Base-by-base conservation (phyloP, 2,113 vertebrate species). In the Cheilinus undulatus region DNA sequence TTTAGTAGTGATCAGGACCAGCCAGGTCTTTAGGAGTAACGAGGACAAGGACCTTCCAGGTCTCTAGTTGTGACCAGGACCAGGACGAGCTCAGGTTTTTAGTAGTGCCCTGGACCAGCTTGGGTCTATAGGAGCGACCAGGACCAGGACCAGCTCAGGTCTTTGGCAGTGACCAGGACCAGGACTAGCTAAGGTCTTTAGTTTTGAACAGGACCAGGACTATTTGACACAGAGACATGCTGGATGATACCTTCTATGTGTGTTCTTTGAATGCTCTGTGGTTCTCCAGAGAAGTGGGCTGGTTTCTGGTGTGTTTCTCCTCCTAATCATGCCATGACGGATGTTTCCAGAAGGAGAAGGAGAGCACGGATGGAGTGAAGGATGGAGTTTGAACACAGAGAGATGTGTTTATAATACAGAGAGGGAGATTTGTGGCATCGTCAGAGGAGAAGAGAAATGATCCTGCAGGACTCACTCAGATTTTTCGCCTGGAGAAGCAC, bases 391-490 rank as follows among this genome's bases (percentile, higher is more conserved):
- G 30, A 63, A 58, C 53, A 79, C 43, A 73, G 61, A 26, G 63
- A 65, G 40, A 65, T 57, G 56, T 17, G 5, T 15, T 17, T 14
- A 42, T 4, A 42, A 57, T 43, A 8, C 27, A 40, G 72, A 52
- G 36, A 60, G 4, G 36, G 73, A 83, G 86, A 82, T 76, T 62
- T 73, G 76, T 69, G 69, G 79, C 34, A 10, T 82, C 56, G 74
- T 78, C 71, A 68, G 28, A 65, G 64, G 48, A 69, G 77, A 79
- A 88, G 86, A 88, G 80, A 64, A 88, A 84, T 82, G 80, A 82
- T 79, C 50, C 23, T 0, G 7, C 34, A n/a, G 71, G 77, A 76
- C 38, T 75, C 42, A 0, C 36, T 58, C 69, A 40, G 85, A 78
- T 83, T 76, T 78, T 50, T 69, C 30, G 54, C 77, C 71, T 70